Percentiles rank a stretch among this genome's conserved stretches.
phyloP scores from a whole-genome alignment of 2,797 vertebrate genomes.

The Parotocinclus haroldoi region DNA sequence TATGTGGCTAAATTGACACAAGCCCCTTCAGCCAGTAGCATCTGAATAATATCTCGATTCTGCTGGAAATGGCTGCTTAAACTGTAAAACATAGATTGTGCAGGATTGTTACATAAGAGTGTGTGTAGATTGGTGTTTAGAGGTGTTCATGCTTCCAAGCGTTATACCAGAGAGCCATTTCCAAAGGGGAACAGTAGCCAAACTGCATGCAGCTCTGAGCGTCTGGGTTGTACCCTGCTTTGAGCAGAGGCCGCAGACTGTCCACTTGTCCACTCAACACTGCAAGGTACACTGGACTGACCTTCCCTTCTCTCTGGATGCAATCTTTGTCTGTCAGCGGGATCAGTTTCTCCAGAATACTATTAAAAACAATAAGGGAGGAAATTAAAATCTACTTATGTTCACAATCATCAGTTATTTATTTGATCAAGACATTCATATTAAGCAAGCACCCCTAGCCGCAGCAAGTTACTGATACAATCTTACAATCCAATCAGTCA shows the following conservation, averaged over 20 bases:
- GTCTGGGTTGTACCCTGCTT: slow-evolving; percentile 80
- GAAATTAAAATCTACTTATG: too few species aligned
- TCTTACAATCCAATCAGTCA: too few species aligned
- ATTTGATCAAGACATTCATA: too few species aligned
- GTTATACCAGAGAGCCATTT: slow-evolving; percentile 46
- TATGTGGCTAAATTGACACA: slow-evolving; percentile 48
- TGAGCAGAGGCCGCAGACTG: slow-evolving; percentile 73
- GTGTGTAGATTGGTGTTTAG: neutral
- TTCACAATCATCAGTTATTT: too few species aligned
- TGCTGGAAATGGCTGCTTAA: slow-evolving; percentile 26
- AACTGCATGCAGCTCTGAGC: slow-evolving; percentile 79
- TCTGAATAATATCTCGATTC: slow-evolving; percentile 46
- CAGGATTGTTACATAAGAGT: neutral
- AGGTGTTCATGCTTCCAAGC: slow-evolving; percentile 1
- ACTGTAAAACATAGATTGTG: slow-evolving; percentile 14
- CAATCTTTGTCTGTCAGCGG: slow-evolving; percentile 75
- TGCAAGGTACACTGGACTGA: slow-evolving; percentile 88
- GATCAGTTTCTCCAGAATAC: slow-evolving; percentile 78
- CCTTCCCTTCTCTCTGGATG: slow-evolving; percentile 70
- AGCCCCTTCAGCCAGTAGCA: slow-evolving; percentile 63
- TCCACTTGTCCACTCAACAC: slow-evolving; percentile 65
- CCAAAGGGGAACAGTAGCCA: slow-evolving; percentile 70
- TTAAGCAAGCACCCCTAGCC: too few species aligned
- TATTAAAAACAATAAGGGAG: slow-evolving; percentile 49
- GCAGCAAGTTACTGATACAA: too few species aligned